Percentiles rank a stretch among this genome's conserved stretches.
Evolutionary conservation across 2,113 vertebrate species (phyloP).

Genomic region (Aegotheles bennettii): DNA sequence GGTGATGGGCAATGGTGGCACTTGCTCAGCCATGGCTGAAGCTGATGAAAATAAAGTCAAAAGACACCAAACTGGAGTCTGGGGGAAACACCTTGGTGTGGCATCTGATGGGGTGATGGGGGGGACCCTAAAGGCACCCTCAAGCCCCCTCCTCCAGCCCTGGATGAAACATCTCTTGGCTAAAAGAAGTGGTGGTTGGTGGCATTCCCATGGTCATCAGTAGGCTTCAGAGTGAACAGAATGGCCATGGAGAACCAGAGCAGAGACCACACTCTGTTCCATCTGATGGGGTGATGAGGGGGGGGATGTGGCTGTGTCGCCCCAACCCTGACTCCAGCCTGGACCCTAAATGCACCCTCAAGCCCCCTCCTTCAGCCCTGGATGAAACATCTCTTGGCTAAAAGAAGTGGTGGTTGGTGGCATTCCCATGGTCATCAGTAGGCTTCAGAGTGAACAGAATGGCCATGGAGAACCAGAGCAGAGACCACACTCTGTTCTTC

Average conservation of each 20-base stretch:
- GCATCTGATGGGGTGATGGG: neutral
- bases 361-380: neutral
- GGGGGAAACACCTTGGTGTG: neutral
- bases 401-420: too few relatives aligned
- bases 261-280: fast-evolving
- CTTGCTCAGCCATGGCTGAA: neutral
- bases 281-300: too few relatives aligned
- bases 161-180: neutral
- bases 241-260: fast-evolving
- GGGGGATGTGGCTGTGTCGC: fast-evolving
- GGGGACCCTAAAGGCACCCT: fast-evolving
- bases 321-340: neutral
- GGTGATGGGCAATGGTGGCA: fast-evolving
- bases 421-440: neutral
- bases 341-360: fast-evolving
- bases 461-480: fast-evolving
- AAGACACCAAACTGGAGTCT: neutral
- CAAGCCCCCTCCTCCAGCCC: neutral
- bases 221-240: neutral
- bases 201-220: fast-evolving
- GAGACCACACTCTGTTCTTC: fast-evolving
- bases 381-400: too few relatives aligned
- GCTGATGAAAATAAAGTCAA: neutral
- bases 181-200: too few relatives aligned
- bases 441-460: neutral